Conservation (phyloP, 2,113 vertebrate species). For the Pterocles orientalis region DNA sequence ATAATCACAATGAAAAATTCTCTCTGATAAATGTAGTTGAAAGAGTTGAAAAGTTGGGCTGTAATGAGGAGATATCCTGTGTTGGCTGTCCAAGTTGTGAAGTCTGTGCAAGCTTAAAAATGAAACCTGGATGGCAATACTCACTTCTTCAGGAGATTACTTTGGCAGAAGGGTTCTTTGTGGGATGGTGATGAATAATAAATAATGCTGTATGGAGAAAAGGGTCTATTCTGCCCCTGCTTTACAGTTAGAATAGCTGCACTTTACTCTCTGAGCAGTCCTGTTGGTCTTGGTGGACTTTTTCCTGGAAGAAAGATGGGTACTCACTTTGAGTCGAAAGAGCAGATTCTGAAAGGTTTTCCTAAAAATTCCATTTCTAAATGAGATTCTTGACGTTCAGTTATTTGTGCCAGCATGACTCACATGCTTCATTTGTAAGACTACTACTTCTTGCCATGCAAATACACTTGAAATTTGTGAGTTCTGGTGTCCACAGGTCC, state of each 20-base stretch:
- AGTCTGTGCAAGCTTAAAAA: neutral
- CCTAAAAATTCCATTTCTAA: neutral
- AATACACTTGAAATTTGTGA: neutral
- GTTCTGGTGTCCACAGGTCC: neutral
- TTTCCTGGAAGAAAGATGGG: neutral
- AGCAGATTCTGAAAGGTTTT: neutral
- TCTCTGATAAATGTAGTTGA: slow-evolving; percentile 41
- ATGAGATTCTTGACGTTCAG: neutral
- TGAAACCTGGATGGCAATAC: neutral
- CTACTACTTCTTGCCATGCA: neutral
- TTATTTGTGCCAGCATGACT: neutral
- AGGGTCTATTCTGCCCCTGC: neutral
- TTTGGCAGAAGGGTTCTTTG: neutral
- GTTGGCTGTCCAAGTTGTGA: neutral
- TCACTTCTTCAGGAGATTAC: neutral
- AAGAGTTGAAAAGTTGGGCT: neutral
- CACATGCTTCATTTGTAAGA: neutral
- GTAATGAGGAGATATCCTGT: neutral
- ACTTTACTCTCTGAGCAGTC: neutral
- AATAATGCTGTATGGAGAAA: neutral
- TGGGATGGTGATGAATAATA: neutral
- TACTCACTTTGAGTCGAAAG: neutral
- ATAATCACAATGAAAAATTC: slow-evolving; percentile 51
- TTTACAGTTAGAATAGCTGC: neutral
- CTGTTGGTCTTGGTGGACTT: neutral